Percentiles rank a stretch among this genome's conserved stretches.
phyloP scores from a whole-genome alignment of 2,113 vertebrate species.

The Panthera tigris region DNA sequence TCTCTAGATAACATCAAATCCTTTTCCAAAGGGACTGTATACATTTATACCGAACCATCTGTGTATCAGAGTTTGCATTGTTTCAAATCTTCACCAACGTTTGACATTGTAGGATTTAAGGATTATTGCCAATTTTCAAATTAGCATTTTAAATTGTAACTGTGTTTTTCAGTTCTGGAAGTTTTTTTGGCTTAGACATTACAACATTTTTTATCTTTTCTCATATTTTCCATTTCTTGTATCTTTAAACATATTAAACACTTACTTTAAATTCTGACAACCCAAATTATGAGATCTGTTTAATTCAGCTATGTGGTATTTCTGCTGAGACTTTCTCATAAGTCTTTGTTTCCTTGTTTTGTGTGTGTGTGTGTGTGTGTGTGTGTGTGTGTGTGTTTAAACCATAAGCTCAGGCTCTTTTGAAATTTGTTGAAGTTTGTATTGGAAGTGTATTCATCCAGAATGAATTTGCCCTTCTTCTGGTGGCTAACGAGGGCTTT shows the following conservation, averaged over 20 bases:
- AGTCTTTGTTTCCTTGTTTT: constrained; percentile 17
- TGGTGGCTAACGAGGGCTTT: background rate
- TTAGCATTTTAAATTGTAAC: background rate
- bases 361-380: background rate
- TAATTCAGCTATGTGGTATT: background rate
- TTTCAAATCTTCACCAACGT: background rate
- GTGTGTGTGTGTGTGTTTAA: background rate
- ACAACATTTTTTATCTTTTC: background rate
- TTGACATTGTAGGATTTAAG: constrained; percentile 9
- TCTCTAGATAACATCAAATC: background rate
- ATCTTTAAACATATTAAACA: background rate
- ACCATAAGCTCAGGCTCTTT: background rate
- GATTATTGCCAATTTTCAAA: background rate
- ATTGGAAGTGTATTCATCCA: background rate
- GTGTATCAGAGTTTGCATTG: background rate
- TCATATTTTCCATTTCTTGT: constrained; percentile 26
- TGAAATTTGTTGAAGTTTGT: background rate
- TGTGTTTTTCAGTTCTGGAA: background rate
- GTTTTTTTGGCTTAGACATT: background rate
- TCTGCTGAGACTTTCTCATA: background rate
- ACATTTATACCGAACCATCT: background rate
- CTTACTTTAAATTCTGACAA: constrained; percentile 18
- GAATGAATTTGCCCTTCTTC: background rate
- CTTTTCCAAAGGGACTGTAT: background rate
- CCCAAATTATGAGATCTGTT: background rate